Evolutionary conservation across 2,888 invertebrate genomes (phyloP), one percentile per base, ranked within the genome.

Genomic region (Cheiracanthium punctorium): DNA sequence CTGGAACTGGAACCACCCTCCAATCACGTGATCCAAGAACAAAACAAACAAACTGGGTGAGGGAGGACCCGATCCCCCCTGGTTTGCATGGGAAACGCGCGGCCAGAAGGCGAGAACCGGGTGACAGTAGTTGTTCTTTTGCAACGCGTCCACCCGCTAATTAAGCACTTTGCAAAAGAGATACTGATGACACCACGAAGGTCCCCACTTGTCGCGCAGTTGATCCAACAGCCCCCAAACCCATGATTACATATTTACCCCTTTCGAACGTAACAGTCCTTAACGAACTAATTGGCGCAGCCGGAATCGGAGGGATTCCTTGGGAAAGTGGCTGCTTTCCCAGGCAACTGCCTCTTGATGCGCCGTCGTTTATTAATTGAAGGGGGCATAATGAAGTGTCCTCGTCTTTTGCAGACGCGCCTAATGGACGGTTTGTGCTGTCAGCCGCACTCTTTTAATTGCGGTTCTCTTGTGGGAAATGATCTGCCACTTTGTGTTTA

Each of bases 321-420:
- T 82, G 82, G 82, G 82, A 82, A 82, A 37, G 71, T 48, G 10
- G 82, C 52, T 10, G 30, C 75, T 30, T 81, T 82, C 82, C 76
- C 76, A 77, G 72, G 82, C 33, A n/a, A n/a, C 71, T 37, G 41
- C 72, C 64, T 80, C 32, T 43, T 10, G 70, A 71, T 70, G 79
- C 48, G 17, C 79, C 70, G 79, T 71, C 70, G 33, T 74, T 37
- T 43, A 37, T 69, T 81, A 81, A 81, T 81, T 81, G 65, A 81
- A n/a, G 74, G 58, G 58, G 58, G 12, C 32, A 52, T 80, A 80
- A 80, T 80, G 71, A 80, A 80, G 80, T 80, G 71, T 79, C 72
- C 72, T 29, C 72, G n/a, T 41, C 67, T 75, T 75, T 64, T 30
- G 58, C 41, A 67, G 73, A 67, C 73, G 41, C 65, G 37, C 74